Conservation (phyloP, 1,140 invertebrate genomes). For the Drosophila trapezifrons region DNA sequence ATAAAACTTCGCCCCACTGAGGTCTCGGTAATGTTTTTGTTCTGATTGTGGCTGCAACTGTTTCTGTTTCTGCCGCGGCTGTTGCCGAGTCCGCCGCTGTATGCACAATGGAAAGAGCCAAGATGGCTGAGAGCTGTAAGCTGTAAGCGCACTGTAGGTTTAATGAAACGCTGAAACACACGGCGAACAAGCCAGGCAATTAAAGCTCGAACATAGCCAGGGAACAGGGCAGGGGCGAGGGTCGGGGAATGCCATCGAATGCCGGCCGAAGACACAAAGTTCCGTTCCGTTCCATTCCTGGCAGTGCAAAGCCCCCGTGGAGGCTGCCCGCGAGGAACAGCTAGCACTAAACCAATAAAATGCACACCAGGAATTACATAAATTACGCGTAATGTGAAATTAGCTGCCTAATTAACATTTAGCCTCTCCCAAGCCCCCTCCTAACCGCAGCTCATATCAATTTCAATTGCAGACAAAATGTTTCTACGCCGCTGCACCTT, state of each 20-base stretch:
- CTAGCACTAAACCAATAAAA: slow-evolving; percentile 66
- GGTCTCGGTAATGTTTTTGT: slow-evolving; percentile 49
- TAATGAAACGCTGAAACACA: slow-evolving; percentile 77
- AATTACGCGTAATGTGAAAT: slow-evolving; percentile 76
- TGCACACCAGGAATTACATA: slow-evolving; percentile 78
- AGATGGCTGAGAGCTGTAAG: slow-evolving; percentile 26
- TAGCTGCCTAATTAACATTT: slow-evolving; percentile 77
- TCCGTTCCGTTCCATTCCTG: slow-evolving; percentile 61
- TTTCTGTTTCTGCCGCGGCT: slow-evolving; percentile 52
- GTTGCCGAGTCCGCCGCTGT: slow-evolving; percentile 6
- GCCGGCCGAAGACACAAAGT: slow-evolving; percentile 45
- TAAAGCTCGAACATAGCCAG: slow-evolving; percentile 61
- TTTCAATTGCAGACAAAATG: slow-evolving; percentile 69
- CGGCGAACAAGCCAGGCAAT: slow-evolving; percentile 70
- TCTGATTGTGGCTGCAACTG: slow-evolving; percentile 56
- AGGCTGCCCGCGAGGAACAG: background rate
- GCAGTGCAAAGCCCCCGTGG: slow-evolving; percentile 51
- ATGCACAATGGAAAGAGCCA: slow-evolving; percentile 58
- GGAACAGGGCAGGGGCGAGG: slow-evolving; percentile 18
- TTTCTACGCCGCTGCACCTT: slow-evolving; percentile 80
- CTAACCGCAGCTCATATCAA: slow-evolving; percentile 6
- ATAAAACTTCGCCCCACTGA: slow-evolving; percentile 56
- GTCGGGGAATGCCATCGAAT: slow-evolving; percentile 15
- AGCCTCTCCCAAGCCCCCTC: slow-evolving; percentile 18
- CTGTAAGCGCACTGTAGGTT: slow-evolving; percentile 65